These are phyloP conservation scores for Montipora foliosa DNA, from an alignment of 64 coral and sea anemone species.

Conservation along the genomic window DNA sequence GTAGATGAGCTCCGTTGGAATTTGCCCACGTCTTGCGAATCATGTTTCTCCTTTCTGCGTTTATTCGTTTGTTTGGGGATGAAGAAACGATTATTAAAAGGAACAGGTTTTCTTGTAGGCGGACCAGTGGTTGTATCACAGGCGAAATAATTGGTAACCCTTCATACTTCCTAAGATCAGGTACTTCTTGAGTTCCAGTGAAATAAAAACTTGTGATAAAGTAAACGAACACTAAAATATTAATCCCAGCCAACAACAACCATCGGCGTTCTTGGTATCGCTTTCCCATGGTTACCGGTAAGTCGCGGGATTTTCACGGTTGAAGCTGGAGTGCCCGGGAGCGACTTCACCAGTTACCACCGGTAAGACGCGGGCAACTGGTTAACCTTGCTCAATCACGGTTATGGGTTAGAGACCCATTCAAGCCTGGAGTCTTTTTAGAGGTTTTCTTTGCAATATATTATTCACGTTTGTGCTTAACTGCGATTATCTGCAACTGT, in stretches of 20 bases:
- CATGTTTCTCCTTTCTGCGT: slow-evolving; percentile 45
- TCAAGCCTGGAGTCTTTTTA: no score
- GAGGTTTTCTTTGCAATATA: no score
- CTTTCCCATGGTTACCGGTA: no score
- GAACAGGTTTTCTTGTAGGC: not conserved
- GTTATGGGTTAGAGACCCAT: no score
- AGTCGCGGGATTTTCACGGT: no score
- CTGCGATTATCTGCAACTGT: no score
- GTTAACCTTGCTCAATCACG: no score
- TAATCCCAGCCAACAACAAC: not conserved
- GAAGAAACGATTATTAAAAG: slow-evolving; percentile 79
- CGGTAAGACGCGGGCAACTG: no score
- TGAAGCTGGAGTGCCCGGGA: no score
- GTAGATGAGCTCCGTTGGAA: not conserved
- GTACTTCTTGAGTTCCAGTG: not conserved
- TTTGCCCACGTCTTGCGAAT: slow-evolving; percentile 77
- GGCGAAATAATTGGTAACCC: slow-evolving; percentile 48
- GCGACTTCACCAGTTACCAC: no score
- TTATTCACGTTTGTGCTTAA: no score
- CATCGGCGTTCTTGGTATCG: no score
- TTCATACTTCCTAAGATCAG: slow-evolving; percentile 10
- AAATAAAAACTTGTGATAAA: not conserved
- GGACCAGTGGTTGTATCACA: slow-evolving; percentile 9
- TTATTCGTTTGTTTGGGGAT: slow-evolving; percentile 36
- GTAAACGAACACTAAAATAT: not conserved